These are phyloP conservation scores for Quiscalus mexicanus DNA, from an alignment of 2,113 vertebrate genomes.

Conservation along the genomic window DNA sequence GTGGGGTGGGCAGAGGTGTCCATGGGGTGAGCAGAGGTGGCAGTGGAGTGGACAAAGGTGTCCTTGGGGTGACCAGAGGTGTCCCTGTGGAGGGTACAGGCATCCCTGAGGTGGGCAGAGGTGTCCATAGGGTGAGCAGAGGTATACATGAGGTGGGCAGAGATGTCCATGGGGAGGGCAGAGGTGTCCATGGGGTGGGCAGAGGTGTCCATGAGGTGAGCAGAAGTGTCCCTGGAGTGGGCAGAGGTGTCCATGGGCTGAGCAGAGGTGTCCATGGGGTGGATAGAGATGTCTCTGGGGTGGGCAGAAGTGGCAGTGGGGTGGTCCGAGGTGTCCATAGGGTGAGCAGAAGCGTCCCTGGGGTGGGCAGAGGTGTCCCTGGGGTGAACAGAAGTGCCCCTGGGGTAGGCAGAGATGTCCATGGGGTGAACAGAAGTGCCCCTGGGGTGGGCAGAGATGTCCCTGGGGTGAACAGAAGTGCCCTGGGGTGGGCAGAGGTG, in stretches of 20 bases:
- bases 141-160: neutral
- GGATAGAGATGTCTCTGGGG: too few relatives aligned
- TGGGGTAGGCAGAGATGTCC: neutral
- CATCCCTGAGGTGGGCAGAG: too few relatives aligned
- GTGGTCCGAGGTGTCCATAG: too few relatives aligned
- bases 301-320: too few relatives aligned
- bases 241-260: too few relatives aligned
- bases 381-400: too few relatives aligned
- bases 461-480: rapidly evolving
- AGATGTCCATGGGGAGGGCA: rapidly evolving
- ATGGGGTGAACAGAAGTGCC: rapidly evolving
- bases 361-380: rapidly evolving
- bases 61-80: too few relatives aligned
- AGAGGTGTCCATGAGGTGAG: neutral
- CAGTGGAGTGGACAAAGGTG: too few relatives aligned
- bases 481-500: neutral
- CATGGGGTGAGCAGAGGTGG: rapidly evolving
- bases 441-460: rapidly evolving
- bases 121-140: rapidly evolving
- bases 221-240: neutral
- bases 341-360: neutral
- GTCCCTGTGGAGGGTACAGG: neutral
- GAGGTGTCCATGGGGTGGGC: neutral
- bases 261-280: rapidly evolving
- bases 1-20: neutral